These are phyloP conservation scores for Punctoribates punctum DNA, from an alignment of 2,888 invertebrate species.

Conservation along the genomic window DNA sequence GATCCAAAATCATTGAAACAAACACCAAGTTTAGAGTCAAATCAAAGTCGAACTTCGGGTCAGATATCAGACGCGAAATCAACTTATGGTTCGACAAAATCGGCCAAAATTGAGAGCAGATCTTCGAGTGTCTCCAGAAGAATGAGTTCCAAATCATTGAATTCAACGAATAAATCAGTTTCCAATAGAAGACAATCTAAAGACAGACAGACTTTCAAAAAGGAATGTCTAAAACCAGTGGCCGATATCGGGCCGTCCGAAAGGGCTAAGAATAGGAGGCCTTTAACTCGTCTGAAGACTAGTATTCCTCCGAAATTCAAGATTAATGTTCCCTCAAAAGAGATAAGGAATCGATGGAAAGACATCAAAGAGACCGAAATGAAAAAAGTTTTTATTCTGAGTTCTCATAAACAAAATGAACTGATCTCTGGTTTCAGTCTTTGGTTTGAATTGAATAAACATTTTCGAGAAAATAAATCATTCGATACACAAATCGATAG, in stretches of 20 bases:
- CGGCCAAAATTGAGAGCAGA: not conserved
- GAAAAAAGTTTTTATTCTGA: constrained; percentile 7
- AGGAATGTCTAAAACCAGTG: not conserved
- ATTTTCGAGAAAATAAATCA: not conserved
- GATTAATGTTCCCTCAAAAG: constrained; percentile 30
- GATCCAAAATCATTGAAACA: not conserved
- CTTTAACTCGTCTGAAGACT: constrained; percentile 62
- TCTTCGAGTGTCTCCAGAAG: not conserved
- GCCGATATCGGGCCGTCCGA: constrained; percentile 20
- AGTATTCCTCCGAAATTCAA: constrained; percentile 41
- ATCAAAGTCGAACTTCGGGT: not conserved
- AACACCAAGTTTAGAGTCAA: not conserved
- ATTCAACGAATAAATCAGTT: not conserved
- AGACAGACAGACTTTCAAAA: not conserved
- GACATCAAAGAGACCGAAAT: constrained; percentile 17
- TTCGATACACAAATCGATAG: not conserved
- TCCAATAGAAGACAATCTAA: not conserved
- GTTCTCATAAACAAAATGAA: not conserved
- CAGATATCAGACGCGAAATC: not conserved
- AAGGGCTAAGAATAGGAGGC: constrained; percentile 49
- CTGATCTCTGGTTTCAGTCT: not conserved
- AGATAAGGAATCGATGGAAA: constrained; percentile 36
- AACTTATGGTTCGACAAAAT: not conserved
- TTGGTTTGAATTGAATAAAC: constrained; percentile 31
- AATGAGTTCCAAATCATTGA: not conserved